phyloP scores from a whole-genome alignment of 2,888 invertebrate species.

The Odontothrips loti region DNA sequence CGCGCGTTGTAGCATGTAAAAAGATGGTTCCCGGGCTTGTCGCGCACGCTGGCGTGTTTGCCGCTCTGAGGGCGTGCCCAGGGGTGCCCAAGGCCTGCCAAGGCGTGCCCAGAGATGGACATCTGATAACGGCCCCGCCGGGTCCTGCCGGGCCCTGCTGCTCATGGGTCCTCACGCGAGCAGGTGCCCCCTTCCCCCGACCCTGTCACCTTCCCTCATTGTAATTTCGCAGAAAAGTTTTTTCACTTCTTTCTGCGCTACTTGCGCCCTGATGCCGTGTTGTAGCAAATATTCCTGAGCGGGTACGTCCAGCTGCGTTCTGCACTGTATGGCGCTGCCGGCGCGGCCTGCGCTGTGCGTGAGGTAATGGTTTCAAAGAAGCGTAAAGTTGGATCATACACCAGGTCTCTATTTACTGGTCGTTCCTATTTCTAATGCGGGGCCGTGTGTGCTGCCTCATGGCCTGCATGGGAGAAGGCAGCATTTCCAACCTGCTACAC shows the following conservation, averaged over 20 bases:
- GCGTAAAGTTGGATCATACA: conserved; percentile 8
- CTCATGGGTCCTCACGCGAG: neutral
- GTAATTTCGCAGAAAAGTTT: neutral
- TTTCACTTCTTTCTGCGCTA: neutral
- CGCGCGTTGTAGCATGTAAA: too few relatives aligned
- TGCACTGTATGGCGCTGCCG: neutral
- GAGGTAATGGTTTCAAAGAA: conserved; percentile 18
- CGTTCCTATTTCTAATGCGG: neutral
- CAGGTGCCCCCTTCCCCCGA: neutral
- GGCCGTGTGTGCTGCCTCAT: neutral
- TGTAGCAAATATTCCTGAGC: too few relatives aligned
- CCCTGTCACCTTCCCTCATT: too few relatives aligned
- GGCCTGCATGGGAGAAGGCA: too few relatives aligned
- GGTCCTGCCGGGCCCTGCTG: too few relatives aligned
- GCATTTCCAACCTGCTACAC: too few relatives aligned
- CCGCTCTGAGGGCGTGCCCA: neutral
- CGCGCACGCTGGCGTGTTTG: neutral
- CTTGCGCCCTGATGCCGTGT: too few relatives aligned
- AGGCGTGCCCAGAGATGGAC: neutral
- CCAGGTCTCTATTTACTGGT: conserved; percentile 14
- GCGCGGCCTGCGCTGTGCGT: neutral
- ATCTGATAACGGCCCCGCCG: conserved; percentile 14
- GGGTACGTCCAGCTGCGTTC: neutral
- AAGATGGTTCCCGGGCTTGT: too few relatives aligned
- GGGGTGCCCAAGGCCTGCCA: too few relatives aligned